Conservation (phyloP, 2,797 vertebrate genomes). For the Lepilemur ruficaudatus region DNA sequence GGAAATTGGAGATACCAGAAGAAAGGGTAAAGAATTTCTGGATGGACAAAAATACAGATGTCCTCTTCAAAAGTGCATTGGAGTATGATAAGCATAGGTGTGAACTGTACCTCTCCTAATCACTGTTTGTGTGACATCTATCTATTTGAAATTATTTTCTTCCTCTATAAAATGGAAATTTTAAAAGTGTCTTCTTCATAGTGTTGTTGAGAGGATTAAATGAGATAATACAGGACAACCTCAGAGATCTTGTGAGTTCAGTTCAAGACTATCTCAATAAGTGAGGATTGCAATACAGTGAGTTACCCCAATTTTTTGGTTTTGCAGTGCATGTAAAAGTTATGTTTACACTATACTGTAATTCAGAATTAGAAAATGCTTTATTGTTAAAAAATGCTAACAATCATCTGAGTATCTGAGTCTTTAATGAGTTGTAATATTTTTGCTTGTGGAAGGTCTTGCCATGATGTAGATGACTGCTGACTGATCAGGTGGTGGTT, state of each 20-base stretch:
- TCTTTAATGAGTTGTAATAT: neutral
- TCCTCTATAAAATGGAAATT: neutral
- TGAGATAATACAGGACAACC: neutral
- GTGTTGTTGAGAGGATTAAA: neutral
- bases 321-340: neutral
- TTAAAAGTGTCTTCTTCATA: neutral
- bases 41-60: neutral
- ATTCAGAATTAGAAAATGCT: neutral
- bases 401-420: neutral
- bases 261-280: neutral
- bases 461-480: neutral
- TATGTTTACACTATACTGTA: neutral
- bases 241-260: neutral
- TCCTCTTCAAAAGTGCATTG: neutral
- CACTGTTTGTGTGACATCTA: neutral
- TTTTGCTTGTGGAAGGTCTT: neutral
- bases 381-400: neutral
- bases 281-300: neutral
- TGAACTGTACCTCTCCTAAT: neutral
- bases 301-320: neutral
- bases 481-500: neutral
- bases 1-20: neutral
- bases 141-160: neutral
- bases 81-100: neutral
- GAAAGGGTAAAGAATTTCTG: neutral